A percentile compares a stretch with the other conserved stretches of the same genome.
phyloP scores from a whole-genome alignment of 2,888 invertebrate genomes.

The Deilephila porcellus region DNA sequence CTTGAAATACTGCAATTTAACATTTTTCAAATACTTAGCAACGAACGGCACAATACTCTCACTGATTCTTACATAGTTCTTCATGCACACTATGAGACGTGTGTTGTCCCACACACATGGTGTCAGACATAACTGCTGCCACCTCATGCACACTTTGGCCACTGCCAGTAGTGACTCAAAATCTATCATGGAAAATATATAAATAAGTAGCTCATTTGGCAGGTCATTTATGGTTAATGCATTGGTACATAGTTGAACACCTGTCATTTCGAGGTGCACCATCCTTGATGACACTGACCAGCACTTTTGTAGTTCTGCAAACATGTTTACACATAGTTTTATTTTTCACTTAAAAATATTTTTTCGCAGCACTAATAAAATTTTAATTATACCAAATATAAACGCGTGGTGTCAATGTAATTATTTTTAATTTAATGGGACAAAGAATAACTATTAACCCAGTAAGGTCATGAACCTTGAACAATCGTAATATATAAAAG shows the following conservation, averaged over 20 bases:
- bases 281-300: conserved; percentile 60
- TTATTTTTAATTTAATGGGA: conserved; percentile 41
- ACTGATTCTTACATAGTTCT: conserved; percentile 80
- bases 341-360: neutral
- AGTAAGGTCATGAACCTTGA: conserved; percentile 69
- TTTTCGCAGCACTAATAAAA: neutral
- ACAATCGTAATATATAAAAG: conserved; percentile 48
- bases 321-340: conserved; percentile 34
- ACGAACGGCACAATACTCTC: conserved; percentile 83
- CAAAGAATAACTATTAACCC: conserved; percentile 56
- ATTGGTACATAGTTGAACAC: conserved; percentile 61
- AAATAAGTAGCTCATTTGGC: conserved; percentile 82
- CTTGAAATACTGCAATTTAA: conserved; percentile 83
- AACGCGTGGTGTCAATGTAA: neutral
- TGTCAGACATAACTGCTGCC: conserved; percentile 80
- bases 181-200: conserved; percentile 83
- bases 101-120: conserved; percentile 83
- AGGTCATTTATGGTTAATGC: conserved; percentile 77
- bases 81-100: conserved; percentile 81
- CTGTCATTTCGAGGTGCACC: conserved; percentile 80
- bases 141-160: conserved; percentile 78
- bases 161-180: conserved; percentile 79
- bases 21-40: conserved; percentile 80
- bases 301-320: conserved; percentile 65
- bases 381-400: neutral